These are phyloP conservation scores for Artibeus lituratus DNA, from an alignment of 2,797 vertebrate species.

Conservation along the genomic window DNA sequence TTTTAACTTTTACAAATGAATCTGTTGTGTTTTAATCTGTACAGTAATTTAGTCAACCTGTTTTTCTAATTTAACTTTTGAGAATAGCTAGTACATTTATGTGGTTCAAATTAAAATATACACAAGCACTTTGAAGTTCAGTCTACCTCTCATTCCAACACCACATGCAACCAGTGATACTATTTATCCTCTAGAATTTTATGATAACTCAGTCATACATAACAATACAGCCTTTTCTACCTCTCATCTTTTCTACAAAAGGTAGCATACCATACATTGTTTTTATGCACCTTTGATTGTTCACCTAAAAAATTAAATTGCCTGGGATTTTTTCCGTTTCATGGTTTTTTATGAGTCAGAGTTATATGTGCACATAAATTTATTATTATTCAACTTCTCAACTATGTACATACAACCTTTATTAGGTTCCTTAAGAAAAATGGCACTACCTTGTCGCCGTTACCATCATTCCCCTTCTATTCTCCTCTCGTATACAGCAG, in stretches of 20 bases:
- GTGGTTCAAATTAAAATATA: constrained; percentile 37
- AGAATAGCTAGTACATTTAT: constrained; percentile 1
- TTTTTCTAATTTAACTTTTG: constrained; percentile 24
- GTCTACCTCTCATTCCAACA: background rate
- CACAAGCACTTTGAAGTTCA: background rate
- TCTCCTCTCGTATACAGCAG: background rate
- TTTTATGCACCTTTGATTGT: background rate
- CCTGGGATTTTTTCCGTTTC: background rate
- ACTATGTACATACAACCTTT: background rate
- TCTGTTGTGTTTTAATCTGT: background rate
- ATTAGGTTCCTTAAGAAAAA: background rate
- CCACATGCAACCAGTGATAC: background rate
- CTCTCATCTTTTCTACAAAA: constrained; percentile 23
- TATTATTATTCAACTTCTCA: background rate
- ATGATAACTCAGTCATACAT: background rate
- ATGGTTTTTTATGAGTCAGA: background rate
- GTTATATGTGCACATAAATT: background rate
- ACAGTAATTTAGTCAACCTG: background rate
- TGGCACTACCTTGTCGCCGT: background rate
- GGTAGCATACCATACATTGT: background rate
- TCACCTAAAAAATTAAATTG: background rate
- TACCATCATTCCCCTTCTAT: background rate
- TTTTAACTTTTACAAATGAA: constrained; percentile 6
- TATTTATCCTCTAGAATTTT: background rate
- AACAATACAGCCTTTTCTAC: background rate